phyloP scores from a whole-genome alignment of 92 coral and sea anemone species.

The Porites evermanni region DNA sequence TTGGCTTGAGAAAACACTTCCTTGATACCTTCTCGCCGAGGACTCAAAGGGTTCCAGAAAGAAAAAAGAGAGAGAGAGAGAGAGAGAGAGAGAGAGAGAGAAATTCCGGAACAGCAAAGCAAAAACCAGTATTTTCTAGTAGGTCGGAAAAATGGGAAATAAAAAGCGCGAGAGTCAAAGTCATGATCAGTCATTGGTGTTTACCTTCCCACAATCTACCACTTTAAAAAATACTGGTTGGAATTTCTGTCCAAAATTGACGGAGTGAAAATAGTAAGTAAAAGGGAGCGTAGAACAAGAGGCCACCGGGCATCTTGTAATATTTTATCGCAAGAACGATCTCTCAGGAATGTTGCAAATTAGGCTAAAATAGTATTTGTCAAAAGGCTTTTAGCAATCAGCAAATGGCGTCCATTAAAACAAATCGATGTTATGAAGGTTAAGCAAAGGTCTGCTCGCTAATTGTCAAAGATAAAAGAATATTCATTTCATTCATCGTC shows the following conservation, averaged over 20 bases:
- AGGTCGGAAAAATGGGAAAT: too few relatives aligned
- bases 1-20: too few relatives aligned
- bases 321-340: neutral
- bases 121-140: too few relatives aligned
- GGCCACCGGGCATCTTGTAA: neutral
- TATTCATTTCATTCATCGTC: conserved; percentile 4
- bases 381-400: conserved; percentile 43
- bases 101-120: too few relatives aligned
- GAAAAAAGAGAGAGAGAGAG: too few relatives aligned
- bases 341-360: neutral
- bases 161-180: too few relatives aligned
- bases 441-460: conserved; percentile 25
- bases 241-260: neutral
- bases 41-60: too few relatives aligned
- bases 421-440: conserved; percentile 22
- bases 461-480: conserved; percentile 41
- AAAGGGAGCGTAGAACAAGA: neutral
- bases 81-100: too few relatives aligned
- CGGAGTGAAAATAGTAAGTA: neutral
- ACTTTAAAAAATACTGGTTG: neutral
- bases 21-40: too few relatives aligned
- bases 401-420: conserved; percentile 4
- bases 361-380: conserved; percentile 10
- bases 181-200: too few relatives aligned
- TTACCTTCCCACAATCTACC: too few relatives aligned